A percentile compares a stretch with the other conserved stretches of the same genome.
phyloP scores from a whole-genome alignment of 2,797 vertebrate genomes.

The Carduelis carduelis region DNA sequence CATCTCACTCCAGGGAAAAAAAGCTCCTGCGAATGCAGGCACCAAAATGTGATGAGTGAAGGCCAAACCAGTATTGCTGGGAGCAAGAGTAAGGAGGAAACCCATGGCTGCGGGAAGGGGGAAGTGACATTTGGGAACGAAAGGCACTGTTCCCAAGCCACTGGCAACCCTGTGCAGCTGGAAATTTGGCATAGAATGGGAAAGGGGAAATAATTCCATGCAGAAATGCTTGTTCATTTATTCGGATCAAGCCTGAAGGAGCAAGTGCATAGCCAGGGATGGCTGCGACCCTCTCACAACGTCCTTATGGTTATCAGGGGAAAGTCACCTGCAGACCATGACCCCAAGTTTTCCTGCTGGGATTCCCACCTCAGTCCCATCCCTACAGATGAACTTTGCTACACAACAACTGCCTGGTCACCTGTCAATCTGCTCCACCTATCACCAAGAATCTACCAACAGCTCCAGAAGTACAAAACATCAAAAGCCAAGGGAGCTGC shows the following conservation, averaged over 20 bases:
- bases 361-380: rapidly evolving
- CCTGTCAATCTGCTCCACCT: not conserved
- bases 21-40: rapidly evolving
- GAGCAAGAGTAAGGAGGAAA: not conserved
- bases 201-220: not conserved
- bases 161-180: rapidly evolving
- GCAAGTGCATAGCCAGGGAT: rapidly evolving
- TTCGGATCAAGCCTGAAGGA: rapidly evolving
- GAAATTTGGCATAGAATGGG: not conserved
- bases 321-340: not conserved
- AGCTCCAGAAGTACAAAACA: not conserved
- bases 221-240: rapidly evolving
- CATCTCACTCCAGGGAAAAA: not conserved
- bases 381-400: rapidly evolving
- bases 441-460: not conserved
- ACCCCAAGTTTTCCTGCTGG: rapidly evolving
- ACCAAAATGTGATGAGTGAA: rapidly evolving
- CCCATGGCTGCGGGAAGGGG: rapidly evolving
- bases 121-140: not conserved
- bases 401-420: rapidly evolving
- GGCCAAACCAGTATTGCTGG: rapidly evolving
- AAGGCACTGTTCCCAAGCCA: not conserved
- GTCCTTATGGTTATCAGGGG: rapidly evolving
- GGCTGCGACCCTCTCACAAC: rapidly evolving
- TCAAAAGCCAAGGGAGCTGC: not conserved